phyloP scores from a whole-genome alignment of 2,797 vertebrate species.

The Silurus aristotelis region DNA sequence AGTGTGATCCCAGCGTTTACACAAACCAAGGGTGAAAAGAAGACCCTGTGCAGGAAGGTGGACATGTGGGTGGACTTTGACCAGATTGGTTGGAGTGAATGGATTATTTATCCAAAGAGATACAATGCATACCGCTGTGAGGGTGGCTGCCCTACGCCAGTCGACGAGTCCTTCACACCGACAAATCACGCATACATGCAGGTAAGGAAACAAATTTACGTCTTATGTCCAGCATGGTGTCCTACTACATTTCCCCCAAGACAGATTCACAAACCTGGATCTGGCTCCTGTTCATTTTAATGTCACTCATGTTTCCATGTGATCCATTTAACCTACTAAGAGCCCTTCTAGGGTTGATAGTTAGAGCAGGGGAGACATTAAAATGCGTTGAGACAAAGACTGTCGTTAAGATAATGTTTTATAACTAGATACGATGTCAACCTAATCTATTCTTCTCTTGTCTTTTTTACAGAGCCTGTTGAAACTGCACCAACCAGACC shows the following conservation, averaged over 20 bases:
- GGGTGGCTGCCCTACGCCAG: slow-evolving; percentile 81
- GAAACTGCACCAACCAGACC: slow-evolving; percentile 79
- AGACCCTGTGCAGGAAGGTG: slow-evolving; percentile 75
- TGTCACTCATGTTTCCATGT: neutral
- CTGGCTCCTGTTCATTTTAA: neutral
- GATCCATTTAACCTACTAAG: neutral
- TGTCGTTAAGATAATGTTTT: neutral
- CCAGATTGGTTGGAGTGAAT: slow-evolving; percentile 83
- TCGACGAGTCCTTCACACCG: slow-evolving; percentile 82
- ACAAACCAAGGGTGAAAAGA: slow-evolving; percentile 38
- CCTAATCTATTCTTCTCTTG: neutral
- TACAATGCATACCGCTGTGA: slow-evolving; percentile 87
- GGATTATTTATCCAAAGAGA: slow-evolving; percentile 83
- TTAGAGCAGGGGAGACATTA: neutral
- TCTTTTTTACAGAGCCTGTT: slow-evolving; percentile 78
- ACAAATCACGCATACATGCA: slow-evolving; percentile 92
- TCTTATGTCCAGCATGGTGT: neutral
- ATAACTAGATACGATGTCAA: slow-evolving; percentile 37
- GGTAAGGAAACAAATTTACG: slow-evolving; percentile 69
- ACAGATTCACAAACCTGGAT: neutral
- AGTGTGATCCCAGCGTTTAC: neutral
- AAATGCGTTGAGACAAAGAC: neutral
- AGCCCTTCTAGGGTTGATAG: neutral
- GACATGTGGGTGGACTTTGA: slow-evolving; percentile 88
- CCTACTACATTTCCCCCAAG: neutral